These are phyloP conservation scores for Drosophila melanosoma DNA, from an alignment of 2,888 invertebrate species.

Conservation along the genomic window DNA sequence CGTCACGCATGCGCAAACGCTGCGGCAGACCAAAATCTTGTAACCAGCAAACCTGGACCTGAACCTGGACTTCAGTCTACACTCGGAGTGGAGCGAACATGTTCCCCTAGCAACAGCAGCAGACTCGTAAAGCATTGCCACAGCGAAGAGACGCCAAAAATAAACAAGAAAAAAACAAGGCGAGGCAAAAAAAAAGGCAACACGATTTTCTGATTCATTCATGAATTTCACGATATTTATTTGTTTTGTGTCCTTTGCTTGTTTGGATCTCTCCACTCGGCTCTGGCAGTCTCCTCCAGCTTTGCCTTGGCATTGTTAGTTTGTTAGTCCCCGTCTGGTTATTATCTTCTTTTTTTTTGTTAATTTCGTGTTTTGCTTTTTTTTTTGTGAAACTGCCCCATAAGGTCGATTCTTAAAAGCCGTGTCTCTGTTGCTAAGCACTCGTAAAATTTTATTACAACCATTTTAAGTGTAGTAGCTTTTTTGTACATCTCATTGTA, in stretches of 20 bases:
- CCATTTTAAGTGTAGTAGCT: constrained; percentile 39
- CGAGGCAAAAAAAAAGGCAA: constrained; percentile 33
- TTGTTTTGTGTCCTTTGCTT: constrained; percentile 64
- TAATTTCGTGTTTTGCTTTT: constrained; percentile 1
- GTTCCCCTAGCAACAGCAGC: constrained; percentile 55
- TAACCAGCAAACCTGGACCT: constrained; percentile 5
- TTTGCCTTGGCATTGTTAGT: constrained; percentile 39
- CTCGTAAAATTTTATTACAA: constrained; percentile 73
- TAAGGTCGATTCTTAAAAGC: constrained; percentile 16
- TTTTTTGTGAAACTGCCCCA: constrained; percentile 7
- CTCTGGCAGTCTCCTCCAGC: constrained; percentile 7
- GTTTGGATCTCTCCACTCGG: constrained; percentile 14
- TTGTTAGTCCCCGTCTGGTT: constrained; percentile 29
- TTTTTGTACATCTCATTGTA: constrained; percentile 19
- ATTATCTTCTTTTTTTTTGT: constrained; percentile 3
- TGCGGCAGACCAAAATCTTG: constrained; percentile 7
- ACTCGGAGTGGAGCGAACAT: constrained; percentile 36
- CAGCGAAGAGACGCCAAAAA: constrained; percentile 18
- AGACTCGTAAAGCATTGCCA: constrained; percentile 28
- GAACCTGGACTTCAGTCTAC: constrained; percentile 13
- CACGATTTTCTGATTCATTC: constrained; percentile 78
- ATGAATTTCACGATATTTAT: constrained; percentile 74
- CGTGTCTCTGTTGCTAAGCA: constrained; percentile 65
- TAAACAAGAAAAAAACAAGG: background rate
- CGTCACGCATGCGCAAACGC: constrained; percentile 68